Base-by-base conservation (phyloP, 1,140 invertebrate species). In the Aphelinus certus region DNA sequence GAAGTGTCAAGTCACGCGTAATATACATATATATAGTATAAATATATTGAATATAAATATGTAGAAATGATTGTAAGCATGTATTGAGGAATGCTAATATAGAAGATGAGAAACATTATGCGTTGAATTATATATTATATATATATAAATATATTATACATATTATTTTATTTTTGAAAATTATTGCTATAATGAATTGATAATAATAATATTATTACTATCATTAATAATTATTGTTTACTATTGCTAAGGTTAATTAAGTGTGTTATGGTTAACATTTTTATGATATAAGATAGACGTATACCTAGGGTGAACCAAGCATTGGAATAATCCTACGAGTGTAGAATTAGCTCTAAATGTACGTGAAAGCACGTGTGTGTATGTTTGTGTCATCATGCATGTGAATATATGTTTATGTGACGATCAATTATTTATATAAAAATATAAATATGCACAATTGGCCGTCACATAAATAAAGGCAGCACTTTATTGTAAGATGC, bases 1-100 rank as follows among this genome's bases (percentile, higher is more conserved):
- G 81, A 80, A 80, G 80, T 79, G 80, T 76, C 76, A 77, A 81
- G 69, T 64, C 70, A 77, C 79, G 81, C 80, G 73, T 42, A 26
- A 62, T 62, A 71, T 43, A 71, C 42, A 73, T 60, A 68, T 70
- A 66, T 58, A 71, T 55, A 70, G 46, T 61, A n/a, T 61, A 61
- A 61, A 61, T 4, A 68, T 58, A 68, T 2, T 58, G 47, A 56
- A 68, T 58, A 68, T 26, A 58, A 55, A 58, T 3, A 53, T 47
- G 47, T 68, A 68, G 47, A 57, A 5, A 67, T 67, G 42, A 48
- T 47, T 9, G 58, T 58, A 68, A 68, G 9, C 43, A 57, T 68
- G 45, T 5, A 45, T 43, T 55, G 43, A 49, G 58, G 57, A 63
- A 60, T 64, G 60, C 47, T 51, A 51, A 68, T 10, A 58, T 75